Evolutionary conservation across 35 echinoderm and acorn worm genomes (phyloP).

Genomic region (Ptychodera flava): DNA sequence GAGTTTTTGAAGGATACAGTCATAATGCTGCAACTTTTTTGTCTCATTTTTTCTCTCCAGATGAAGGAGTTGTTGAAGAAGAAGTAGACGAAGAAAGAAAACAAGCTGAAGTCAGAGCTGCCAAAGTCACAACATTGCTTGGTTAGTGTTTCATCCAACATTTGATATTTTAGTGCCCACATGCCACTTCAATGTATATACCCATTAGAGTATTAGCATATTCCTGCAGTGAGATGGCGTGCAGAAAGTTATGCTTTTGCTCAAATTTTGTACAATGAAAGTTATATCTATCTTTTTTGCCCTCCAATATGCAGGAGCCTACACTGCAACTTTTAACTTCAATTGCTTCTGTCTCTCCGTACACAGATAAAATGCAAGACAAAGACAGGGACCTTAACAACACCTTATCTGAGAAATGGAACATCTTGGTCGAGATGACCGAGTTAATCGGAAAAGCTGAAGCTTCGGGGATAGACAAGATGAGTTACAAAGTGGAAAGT

Average conservation of each 20-base stretch:
- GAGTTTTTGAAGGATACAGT: background rate
- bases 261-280: too few relatives aligned
- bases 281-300: too few relatives aligned
- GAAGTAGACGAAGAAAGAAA: constrained; percentile 64
- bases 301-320: too few relatives aligned
- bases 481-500: background rate
- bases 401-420: constrained; percentile 61
- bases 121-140: constrained; percentile 72
- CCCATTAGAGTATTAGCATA: background rate
- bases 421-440: constrained; percentile 62
- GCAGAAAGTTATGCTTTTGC: too few relatives aligned
- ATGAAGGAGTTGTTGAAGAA: constrained; percentile 28
- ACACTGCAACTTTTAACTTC: too few relatives aligned
- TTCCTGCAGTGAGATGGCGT: too few relatives aligned
- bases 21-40: constrained; percentile 10
- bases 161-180: background rate
- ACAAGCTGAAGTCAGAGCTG: constrained; percentile 55
- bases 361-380: constrained; percentile 80
- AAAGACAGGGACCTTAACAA: constrained; percentile 58
- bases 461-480: constrained; percentile 9
- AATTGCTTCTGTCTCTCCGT: too few relatives aligned
- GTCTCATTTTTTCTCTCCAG: background rate
- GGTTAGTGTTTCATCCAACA: constrained; percentile 42
- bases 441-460: constrained; percentile 70
- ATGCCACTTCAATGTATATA: background rate